Conservation (phyloP, 37 sponge, comb jelly and placozoan genomes). For the Dysidea cf. avara region DNA sequence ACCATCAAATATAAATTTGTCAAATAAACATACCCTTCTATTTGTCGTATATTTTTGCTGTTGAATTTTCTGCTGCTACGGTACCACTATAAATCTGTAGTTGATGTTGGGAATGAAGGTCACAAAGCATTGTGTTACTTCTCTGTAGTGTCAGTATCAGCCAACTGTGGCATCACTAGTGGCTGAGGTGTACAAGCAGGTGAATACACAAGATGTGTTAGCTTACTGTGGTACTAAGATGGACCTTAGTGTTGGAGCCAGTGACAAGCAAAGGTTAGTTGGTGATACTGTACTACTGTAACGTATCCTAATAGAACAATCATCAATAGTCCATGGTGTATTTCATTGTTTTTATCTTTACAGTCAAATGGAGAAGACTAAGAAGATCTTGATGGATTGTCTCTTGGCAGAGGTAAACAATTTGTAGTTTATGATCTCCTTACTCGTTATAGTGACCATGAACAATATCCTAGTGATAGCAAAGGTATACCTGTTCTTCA, state of each 20-base stretch:
- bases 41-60: neutral
- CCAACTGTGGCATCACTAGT: too few relatives aligned
- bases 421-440: too few relatives aligned
- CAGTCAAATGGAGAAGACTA: constrained; percentile 65
- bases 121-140: too few relatives aligned
- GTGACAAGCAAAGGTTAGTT: constrained; percentile 28
- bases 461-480: too few relatives aligned
- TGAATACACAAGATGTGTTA: constrained; percentile 41
- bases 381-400: constrained; percentile 36
- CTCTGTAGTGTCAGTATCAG: too few relatives aligned
- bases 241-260: constrained; percentile 48
- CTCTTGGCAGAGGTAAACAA: constrained; percentile 33
- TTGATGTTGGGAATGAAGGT: too few relatives aligned
- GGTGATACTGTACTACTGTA: too few relatives aligned
- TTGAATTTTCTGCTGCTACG: neutral
- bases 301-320: too few relatives aligned
- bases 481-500: too few relatives aligned
- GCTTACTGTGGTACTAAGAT: constrained; percentile 58
- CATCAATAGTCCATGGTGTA: too few relatives aligned
- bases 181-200: constrained; percentile 17
- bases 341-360: neutral
- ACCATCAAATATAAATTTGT: too few relatives aligned
- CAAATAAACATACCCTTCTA: constrained; percentile 16
- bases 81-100: neutral
- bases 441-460: too few relatives aligned